phyloP scores from a whole-genome alignment of 2,888 invertebrate genomes.

The Cyclophora albipunctata region DNA sequence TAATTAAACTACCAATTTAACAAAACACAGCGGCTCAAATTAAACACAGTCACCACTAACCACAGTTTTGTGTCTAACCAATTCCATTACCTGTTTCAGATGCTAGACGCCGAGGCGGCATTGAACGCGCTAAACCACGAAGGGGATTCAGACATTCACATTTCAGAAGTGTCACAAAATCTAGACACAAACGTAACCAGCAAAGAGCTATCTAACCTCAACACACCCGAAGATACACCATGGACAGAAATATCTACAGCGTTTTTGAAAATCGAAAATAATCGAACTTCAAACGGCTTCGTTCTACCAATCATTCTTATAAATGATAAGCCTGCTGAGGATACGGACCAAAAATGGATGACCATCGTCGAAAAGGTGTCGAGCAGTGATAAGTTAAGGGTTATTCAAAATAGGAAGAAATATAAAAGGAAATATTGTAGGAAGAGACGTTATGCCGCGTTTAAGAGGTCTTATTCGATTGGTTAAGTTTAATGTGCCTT shows the following conservation, averaged over 20 bases:
- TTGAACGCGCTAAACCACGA: slow-evolving; percentile 28
- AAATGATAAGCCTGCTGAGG: slow-evolving; percentile 60
- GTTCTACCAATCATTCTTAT: slow-evolving; percentile 56
- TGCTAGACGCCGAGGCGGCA: slow-evolving; percentile 57
- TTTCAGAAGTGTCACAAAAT: slow-evolving; percentile 40
- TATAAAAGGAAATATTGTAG: slow-evolving; percentile 60
- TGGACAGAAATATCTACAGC: slow-evolving; percentile 39
- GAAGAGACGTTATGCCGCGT: slow-evolving; percentile 45
- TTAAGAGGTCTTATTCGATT: slow-evolving; percentile 65
- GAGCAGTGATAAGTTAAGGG: slow-evolving; percentile 49
- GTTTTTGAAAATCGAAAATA: slow-evolving; percentile 34
- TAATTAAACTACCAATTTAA: no score
- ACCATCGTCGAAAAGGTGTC: slow-evolving; percentile 42
- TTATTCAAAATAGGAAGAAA: slow-evolving; percentile 43
- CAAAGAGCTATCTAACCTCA: slow-evolving; percentile 38
- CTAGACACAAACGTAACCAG: slow-evolving; percentile 43
- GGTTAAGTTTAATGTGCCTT: no score
- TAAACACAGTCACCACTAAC: no score
- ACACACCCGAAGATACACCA: slow-evolving; percentile 37
- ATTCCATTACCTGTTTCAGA: slow-evolving; percentile 32
- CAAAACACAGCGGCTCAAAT: no score
- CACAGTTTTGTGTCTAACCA: background rate
- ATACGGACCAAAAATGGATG: slow-evolving; percentile 56
- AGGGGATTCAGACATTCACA: slow-evolving; percentile 34
- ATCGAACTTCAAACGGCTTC: slow-evolving; percentile 26